These are phyloP conservation scores for Netelia inedita DNA, from an alignment of 2,888 invertebrate genomes.

Conservation along the genomic window DNA sequence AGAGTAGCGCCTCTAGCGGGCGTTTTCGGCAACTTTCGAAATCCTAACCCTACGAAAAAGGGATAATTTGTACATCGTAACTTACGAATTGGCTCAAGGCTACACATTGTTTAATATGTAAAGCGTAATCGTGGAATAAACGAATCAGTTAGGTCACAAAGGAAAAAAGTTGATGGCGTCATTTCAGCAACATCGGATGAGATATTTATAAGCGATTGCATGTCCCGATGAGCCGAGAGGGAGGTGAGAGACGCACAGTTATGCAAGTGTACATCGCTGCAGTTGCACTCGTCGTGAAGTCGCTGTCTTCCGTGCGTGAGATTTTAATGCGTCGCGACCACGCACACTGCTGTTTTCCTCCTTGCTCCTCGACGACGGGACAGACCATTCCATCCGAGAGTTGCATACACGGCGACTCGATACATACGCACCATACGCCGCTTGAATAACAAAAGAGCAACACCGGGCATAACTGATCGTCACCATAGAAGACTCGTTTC, in stretches of 20 bases:
- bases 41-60: neutral
- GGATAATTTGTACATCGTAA: neutral
- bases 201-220: slow-evolving; percentile 53
- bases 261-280: slow-evolving; percentile 60
- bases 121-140: neutral
- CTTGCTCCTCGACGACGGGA: slow-evolving; percentile 1
- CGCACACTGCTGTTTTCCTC: slow-evolving; percentile 33
- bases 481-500: slow-evolving; percentile 60
- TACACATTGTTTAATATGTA: neutral
- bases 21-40: too few species aligned
- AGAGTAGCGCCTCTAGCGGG: too few species aligned
- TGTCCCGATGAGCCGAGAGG: slow-evolving; percentile 21
- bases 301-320: slow-evolving; percentile 66
- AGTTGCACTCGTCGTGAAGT: slow-evolving; percentile 27
- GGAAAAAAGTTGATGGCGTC: slow-evolving; percentile 11
- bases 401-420: slow-evolving; percentile 34
- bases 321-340: slow-evolving; percentile 65
- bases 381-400: slow-evolving; percentile 19
- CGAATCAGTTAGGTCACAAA: neutral
- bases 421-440: slow-evolving; percentile 25
- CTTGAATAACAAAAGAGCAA: slow-evolving; percentile 64
- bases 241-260: slow-evolving; percentile 58
- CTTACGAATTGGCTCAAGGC: neutral
- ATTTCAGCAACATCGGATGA: slow-evolving; percentile 44
- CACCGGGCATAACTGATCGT: slow-evolving; percentile 64